Evolutionary conservation across 2,797 vertebrate genomes (phyloP), one percentile per base, ranked within the genome.

Genomic region (Tapirus indicus): DNA sequence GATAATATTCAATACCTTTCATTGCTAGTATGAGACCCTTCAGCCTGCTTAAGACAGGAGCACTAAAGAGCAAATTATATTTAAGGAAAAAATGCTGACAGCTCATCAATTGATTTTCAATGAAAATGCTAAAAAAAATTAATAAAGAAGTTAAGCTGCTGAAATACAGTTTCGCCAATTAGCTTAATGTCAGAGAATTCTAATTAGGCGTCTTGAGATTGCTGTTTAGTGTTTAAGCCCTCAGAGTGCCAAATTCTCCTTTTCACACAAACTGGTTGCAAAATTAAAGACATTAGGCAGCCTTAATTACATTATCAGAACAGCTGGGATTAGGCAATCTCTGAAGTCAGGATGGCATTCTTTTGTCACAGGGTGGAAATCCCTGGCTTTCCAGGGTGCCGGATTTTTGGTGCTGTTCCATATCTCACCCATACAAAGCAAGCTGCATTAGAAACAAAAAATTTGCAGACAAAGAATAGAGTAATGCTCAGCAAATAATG

Each of bases 271-370:
- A 99, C 99, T 99, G 99, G 99, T 99, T 99, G 99, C 98, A 98
- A 99, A 99, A 99, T 99, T 99, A 99, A 99, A 99, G 99, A 99
- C 99, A 99, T 99, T 99, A 99, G 99, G 99, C 99, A 99, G 99
- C 99, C 99, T 99, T 99, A 99, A 99, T 99, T 99, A 99, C 99
- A 99, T 99, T 99, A 99, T 99, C 99, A 99, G 99, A 99, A 99
- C 99, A 98, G 99, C 99, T 99, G 99, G 99, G 99, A 99, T 99
- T 99, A 99, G 99, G 99, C 99, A 99, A 99, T 99, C 99, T 99
- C 99, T 99, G 99, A 99, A 99, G 99, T 99, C 99, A 99, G 99
- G 99, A 99, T 99, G 99, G 98, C 99, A 99, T 99, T 99, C 99
- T 99, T 99, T 99, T 99, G 99, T 99, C 99, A 98, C 97, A 94